Conservation (phyloP, 1,140 invertebrate species). For the Archegozetes longisetosus region DNA sequence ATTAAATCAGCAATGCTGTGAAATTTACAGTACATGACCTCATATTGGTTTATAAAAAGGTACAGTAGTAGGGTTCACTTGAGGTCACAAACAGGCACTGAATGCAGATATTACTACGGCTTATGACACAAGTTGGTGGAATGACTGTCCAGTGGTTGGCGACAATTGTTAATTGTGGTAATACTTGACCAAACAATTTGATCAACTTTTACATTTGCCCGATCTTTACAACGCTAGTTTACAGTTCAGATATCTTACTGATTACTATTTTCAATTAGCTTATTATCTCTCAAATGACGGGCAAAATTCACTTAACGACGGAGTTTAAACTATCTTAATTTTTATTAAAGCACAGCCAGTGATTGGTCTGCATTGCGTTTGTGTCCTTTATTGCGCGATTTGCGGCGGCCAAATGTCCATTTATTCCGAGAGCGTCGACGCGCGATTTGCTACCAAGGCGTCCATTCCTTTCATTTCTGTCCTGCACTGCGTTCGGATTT, state of each 20-base stretch:
- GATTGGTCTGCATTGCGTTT: no score
- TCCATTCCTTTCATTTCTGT: no score
- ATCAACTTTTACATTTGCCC: not conserved
- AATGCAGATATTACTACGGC: not conserved
- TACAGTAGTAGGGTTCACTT: not conserved
- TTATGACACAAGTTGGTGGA: not conserved
- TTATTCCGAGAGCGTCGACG: no score
- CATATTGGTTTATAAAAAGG: not conserved
- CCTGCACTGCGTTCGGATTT: no score
- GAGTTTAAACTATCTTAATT: not conserved
- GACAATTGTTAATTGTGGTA: not conserved
- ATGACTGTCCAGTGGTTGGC: not conserved
- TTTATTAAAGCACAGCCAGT: not conserved
- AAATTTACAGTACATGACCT: not conserved
- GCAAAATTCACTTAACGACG: not conserved
- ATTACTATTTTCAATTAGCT: not conserved
- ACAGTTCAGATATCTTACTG: no score
- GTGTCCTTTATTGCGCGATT: no score
- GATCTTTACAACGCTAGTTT: no score
- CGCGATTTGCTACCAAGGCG: no score
- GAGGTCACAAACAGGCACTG: not conserved
- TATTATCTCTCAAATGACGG: not conserved
- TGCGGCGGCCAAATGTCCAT: no score
- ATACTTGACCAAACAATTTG: not conserved
- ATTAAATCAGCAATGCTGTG: slow-evolving; percentile 5